A percentile compares a stretch with the other conserved stretches of the same genome.
Evolutionary conservation across 2,113 vertebrate species (phyloP).

Genomic region (Callopanchax toddi): DNA sequence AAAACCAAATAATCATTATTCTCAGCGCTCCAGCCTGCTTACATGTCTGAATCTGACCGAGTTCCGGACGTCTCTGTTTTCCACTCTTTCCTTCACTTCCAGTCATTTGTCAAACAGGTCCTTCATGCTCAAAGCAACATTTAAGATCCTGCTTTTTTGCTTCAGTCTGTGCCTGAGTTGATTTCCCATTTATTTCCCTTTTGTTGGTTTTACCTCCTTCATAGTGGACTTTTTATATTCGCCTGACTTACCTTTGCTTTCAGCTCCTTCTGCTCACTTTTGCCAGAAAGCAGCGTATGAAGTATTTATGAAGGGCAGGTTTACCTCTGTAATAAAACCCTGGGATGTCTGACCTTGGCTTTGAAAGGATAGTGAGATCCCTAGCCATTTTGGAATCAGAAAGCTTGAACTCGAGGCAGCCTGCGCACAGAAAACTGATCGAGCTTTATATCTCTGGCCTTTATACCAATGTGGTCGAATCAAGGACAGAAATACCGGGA

Average conservation of each 20-base stretch:
- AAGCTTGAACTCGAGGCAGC: constrained; percentile 43
- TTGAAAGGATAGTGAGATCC: constrained; percentile 51
- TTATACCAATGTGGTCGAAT: constrained; percentile 54
- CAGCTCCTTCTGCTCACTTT: constrained; percentile 36
- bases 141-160: constrained; percentile 12
- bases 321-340: constrained; percentile 64
- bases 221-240: constrained; percentile 38
- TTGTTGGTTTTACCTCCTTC: constrained; percentile 25
- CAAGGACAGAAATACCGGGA: constrained; percentile 40
- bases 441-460: constrained; percentile 56
- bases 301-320: constrained; percentile 71
- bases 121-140: constrained; percentile 8
- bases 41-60: too few species aligned
- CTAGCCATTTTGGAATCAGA: constrained; percentile 33
- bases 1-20: too few species aligned
- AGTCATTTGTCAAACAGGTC: background rate
- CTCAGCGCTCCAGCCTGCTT: too few species aligned
- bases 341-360: constrained; percentile 63
- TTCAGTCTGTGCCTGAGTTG: constrained; percentile 12
- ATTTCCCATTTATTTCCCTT: constrained; percentile 6
- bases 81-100: too few species aligned
- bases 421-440: constrained; percentile 40
- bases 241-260: constrained; percentile 36
- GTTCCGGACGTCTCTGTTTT: too few species aligned
- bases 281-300: constrained; percentile 51